Conservation (phyloP, 2,888 invertebrate species). For the Melanostoma scalare region DNA sequence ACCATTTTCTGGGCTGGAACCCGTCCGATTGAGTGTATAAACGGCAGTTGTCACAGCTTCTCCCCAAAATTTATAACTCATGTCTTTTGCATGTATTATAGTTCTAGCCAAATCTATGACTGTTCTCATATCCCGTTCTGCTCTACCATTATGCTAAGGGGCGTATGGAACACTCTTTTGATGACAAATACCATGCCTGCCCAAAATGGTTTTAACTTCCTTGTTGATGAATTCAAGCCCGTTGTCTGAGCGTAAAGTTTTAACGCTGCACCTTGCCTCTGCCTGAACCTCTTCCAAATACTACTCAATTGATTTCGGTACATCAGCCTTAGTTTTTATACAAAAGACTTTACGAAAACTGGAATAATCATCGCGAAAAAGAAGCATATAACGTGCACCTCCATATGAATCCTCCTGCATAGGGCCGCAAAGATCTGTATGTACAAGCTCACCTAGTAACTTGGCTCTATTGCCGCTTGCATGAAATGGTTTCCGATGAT, state of each 20-base stretch:
- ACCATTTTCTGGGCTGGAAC: slow-evolving; percentile 64
- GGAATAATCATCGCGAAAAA: slow-evolving; percentile 72
- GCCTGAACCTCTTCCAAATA: slow-evolving; percentile 71
- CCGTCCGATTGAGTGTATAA: slow-evolving; percentile 77
- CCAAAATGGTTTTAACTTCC: slow-evolving; percentile 70
- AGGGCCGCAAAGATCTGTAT: slow-evolving; percentile 74
- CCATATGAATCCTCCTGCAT: slow-evolving; percentile 71
- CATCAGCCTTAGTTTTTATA: slow-evolving; percentile 65
- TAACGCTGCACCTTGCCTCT: slow-evolving; percentile 68
- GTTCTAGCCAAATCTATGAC: slow-evolving; percentile 76
- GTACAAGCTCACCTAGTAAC: slow-evolving; percentile 57
- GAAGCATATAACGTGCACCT: slow-evolving; percentile 67
- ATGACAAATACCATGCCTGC: slow-evolving; percentile 73
- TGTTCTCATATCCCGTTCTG: slow-evolving; percentile 78
- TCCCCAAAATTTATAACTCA: slow-evolving; percentile 77
- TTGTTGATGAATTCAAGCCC: slow-evolving; percentile 75
- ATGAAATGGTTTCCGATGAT: slow-evolving; percentile 3
- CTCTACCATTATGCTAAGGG: slow-evolving; percentile 78
- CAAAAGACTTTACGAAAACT: slow-evolving; percentile 67
- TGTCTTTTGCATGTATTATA: slow-evolving; percentile 70
- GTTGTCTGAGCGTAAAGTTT: slow-evolving; percentile 75
- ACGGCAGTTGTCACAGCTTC: slow-evolving; percentile 78
- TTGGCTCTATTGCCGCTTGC: not conserved
- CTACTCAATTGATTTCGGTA: slow-evolving; percentile 30
- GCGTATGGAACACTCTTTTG: slow-evolving; percentile 75